These are phyloP conservation scores for Aricia agestis DNA, from an alignment of 1,140 invertebrate genomes.

Conservation along the genomic window DNA sequence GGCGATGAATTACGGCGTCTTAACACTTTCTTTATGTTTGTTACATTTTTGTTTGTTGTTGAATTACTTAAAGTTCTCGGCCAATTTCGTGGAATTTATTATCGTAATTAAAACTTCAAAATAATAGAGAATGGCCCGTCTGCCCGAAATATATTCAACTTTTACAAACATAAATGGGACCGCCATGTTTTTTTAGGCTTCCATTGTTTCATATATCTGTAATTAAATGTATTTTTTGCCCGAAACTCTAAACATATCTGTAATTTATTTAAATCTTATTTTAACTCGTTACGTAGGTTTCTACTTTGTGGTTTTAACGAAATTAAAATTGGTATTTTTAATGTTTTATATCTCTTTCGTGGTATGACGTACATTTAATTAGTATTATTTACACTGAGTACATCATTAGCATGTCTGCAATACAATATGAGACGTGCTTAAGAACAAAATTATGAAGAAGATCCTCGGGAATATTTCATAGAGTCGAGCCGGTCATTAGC, in stretches of 20 bases:
- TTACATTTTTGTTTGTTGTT: constrained; percentile 1
- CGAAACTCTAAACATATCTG: background rate
- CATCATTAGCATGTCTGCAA: no score
- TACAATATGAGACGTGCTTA: no score
- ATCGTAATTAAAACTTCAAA: constrained; percentile 16
- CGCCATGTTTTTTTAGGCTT: constrained; percentile 9
- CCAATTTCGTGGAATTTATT: background rate
- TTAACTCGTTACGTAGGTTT: background rate
- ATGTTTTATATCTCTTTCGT: no score
- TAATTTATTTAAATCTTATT: background rate
- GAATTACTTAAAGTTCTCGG: background rate
- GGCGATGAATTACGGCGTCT: background rate
- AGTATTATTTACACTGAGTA: no score
- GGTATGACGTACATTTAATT: no score
- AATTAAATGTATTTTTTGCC: background rate
- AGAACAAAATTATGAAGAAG: background rate
- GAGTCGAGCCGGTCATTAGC: no score
- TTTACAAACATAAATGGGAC: background rate
- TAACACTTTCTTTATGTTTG: constrained; percentile 1
- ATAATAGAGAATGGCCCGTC: background rate
- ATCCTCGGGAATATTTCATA: background rate
- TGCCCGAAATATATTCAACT: background rate
- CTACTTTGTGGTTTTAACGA: background rate
- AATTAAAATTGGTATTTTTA: background rate
- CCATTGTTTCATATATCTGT: constrained; percentile 4